Evolutionary conservation across 1,140 invertebrate species (phyloP).

Genomic region (Euwallacea similis): DNA sequence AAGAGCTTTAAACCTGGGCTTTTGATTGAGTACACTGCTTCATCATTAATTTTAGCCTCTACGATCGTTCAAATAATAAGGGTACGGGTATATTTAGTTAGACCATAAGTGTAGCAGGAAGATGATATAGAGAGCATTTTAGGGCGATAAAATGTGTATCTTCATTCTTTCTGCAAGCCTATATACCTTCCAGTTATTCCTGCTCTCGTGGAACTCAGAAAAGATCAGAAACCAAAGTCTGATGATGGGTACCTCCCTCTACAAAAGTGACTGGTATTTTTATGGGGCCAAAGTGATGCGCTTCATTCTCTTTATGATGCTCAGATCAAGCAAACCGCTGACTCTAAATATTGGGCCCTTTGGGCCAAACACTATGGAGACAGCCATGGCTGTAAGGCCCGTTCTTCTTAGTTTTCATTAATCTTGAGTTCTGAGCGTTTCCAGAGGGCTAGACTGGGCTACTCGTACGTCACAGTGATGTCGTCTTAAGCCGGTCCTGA

Average conservation of each 20-base stretch:
- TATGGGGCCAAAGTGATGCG: background rate
- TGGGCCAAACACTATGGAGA: background rate
- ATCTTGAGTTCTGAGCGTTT: background rate
- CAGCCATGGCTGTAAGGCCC: background rate
- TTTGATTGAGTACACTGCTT: too few species aligned
- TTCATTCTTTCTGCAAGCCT: background rate
- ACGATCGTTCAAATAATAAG: too few species aligned
- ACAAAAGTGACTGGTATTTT: constrained; percentile 9
- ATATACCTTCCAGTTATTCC: background rate
- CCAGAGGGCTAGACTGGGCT: background rate
- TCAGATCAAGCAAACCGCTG: background rate
- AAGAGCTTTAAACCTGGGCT: too few species aligned
- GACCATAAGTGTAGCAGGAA: too few species aligned
- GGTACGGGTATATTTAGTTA: too few species aligned
- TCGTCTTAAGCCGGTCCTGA: too few species aligned
- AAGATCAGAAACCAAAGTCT: constrained; percentile 2
- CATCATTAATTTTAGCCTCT: too few species aligned
- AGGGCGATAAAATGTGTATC: background rate
- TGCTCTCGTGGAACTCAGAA: background rate
- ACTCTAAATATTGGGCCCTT: constrained; percentile 3
- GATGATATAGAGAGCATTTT: background rate
- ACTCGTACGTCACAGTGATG: background rate
- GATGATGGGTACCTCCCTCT: background rate
- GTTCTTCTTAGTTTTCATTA: background rate
- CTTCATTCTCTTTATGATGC: background rate